A percentile compares a stretch with the other conserved stretches of the same genome.
These are phyloP conservation scores for Brenthis daphne DNA, from an alignment of 2,888 invertebrate genomes.

Conservation along the genomic window DNA sequence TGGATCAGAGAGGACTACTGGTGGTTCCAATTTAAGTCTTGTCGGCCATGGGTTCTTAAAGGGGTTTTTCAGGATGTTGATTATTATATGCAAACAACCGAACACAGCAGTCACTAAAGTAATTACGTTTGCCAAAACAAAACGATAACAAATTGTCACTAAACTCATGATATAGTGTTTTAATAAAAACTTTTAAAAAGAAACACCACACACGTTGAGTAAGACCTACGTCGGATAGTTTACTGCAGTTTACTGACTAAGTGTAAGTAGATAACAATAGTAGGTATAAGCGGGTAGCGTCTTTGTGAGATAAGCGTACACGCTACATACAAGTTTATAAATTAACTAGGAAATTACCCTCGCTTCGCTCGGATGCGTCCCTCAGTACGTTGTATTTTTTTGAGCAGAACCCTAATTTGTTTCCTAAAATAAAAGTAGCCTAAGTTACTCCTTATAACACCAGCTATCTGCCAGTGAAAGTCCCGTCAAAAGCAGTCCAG, in stretches of 20 bases:
- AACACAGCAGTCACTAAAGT: constrained; percentile 52
- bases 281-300: too few species aligned
- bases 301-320: too few species aligned
- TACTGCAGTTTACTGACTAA: constrained; percentile 16
- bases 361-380: too few species aligned
- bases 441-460: too few species aligned
- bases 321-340: too few species aligned
- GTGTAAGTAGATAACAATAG: not conserved
- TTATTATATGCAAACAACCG: constrained; percentile 49
- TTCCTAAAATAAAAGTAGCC: too few species aligned
- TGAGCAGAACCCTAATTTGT: too few species aligned
- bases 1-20: constrained; percentile 67
- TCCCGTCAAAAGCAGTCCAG: too few species aligned
- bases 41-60: constrained; percentile 57
- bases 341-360: too few species aligned
- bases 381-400: too few species aligned
- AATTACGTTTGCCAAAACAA: constrained; percentile 51
- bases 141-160: constrained; percentile 47
- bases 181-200: not conserved
- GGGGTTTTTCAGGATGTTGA: constrained; percentile 60
- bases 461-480: too few species aligned
- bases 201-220: constrained; percentile 14
- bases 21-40: constrained; percentile 71
- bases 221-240: not conserved
- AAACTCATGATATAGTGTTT: constrained; percentile 46